Evolutionary conservation across 2,113 vertebrate species (phyloP).

Genomic region (Siphamia tubifer): DNA sequence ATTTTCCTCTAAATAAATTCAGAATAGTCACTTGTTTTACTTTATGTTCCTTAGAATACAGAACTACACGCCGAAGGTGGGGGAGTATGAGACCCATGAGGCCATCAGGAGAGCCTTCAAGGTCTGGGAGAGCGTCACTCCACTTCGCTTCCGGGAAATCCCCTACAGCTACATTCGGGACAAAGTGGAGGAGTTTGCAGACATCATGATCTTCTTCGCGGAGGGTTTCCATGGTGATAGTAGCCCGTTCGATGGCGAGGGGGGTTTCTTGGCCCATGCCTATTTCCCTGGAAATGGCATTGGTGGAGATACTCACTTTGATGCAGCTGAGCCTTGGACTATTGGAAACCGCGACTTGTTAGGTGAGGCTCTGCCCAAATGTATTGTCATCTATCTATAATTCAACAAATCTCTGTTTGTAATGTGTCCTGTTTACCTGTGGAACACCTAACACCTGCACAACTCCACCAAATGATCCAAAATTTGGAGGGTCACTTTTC

Average conservation of each 20-base stretch:
- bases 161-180: constrained; percentile 85
- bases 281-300: constrained; percentile 90
- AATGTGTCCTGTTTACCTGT: too few species aligned
- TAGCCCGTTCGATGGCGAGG: constrained; percentile 92
- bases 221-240: constrained; percentile 92
- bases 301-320: constrained; percentile 93
- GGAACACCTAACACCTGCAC: too few species aligned
- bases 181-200: constrained; percentile 85
- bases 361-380: constrained; percentile 74
- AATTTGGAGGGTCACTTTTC: too few species aligned
- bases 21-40: too few species aligned
- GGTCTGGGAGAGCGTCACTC: constrained; percentile 86
- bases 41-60: constrained; percentile 80
- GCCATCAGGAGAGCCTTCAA: constrained; percentile 90
- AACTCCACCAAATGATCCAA: too few species aligned
- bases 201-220: constrained; percentile 93
- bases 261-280: constrained; percentile 91
- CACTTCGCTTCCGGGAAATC: constrained; percentile 87
- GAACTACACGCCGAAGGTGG: constrained; percentile 86
- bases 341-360: constrained; percentile 81
- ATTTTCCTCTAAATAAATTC: not conserved
- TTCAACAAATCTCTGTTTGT: too few species aligned
- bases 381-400: not conserved
- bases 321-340: constrained; percentile 91
- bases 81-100: constrained; percentile 85